These are phyloP conservation scores for Crax fasciolata DNA, from an alignment of 2,797 vertebrate species.

Conservation along the genomic window DNA sequence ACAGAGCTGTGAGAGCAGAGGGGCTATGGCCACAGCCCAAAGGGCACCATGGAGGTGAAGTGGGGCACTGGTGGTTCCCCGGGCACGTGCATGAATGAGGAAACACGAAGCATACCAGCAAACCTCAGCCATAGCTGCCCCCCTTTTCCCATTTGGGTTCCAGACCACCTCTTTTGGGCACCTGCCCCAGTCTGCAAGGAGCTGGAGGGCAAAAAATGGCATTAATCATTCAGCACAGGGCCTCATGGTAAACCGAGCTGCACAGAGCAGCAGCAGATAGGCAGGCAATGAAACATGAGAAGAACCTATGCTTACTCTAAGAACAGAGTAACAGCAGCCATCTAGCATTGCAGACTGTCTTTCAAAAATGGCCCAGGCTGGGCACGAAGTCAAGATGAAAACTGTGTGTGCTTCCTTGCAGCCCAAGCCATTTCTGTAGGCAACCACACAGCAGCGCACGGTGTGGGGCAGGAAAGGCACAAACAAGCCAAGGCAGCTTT, in stretches of 20 bases:
- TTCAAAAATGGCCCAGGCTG: not conserved
- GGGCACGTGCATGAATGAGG: accelerated
- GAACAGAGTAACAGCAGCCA: not conserved
- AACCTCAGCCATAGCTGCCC: not conserved
- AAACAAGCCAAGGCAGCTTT: not conserved
- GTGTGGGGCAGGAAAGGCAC: not conserved
- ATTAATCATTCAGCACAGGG: not conserved
- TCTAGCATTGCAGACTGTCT: not conserved
- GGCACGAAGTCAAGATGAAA: not conserved
- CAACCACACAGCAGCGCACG: not conserved
- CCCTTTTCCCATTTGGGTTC: not conserved
- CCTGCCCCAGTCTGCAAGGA: not conserved
- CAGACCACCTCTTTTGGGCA: not conserved
- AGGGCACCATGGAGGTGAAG: not conserved
- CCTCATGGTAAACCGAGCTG: not conserved
- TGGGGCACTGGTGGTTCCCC: not conserved
- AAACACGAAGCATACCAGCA: not conserved
- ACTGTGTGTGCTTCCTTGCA: not conserved
- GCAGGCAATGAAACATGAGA: not conserved
- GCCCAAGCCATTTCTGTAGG: not conserved
- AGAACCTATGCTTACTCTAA: not conserved
- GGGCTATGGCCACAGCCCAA: accelerated
- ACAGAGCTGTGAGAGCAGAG: accelerated
- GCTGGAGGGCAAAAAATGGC: not conserved
- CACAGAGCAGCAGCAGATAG: not conserved